phyloP scores from a whole-genome alignment of 37 sponge, comb jelly and placozoan species.

The Geodia barretti region DNA sequence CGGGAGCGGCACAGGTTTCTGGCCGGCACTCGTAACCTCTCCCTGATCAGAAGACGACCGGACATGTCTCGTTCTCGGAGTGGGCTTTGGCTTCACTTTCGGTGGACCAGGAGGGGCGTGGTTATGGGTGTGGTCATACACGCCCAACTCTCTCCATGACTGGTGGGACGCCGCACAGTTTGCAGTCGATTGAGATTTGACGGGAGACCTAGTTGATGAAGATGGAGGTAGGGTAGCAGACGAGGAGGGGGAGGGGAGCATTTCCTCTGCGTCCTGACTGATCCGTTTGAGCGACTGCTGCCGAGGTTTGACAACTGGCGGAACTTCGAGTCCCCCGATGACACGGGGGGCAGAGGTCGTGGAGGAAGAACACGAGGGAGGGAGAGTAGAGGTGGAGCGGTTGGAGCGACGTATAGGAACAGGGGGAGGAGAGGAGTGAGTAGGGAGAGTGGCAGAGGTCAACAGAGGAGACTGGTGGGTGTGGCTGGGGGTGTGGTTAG shows the following conservation, averaged over 20 bases:
- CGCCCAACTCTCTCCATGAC: background rate
- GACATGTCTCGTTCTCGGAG: background rate
- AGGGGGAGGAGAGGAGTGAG: constrained; percentile 10
- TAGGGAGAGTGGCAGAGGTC: background rate
- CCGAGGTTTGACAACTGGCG: constrained; percentile 34
- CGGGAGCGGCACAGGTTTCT: background rate
- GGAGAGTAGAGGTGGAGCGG: background rate
- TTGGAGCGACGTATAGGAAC: constrained; percentile 20
- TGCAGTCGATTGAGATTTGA: background rate
- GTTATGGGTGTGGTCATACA: background rate
- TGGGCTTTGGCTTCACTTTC: background rate
- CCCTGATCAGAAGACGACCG: background rate
- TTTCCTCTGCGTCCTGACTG: background rate
- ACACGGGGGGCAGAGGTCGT: background rate
- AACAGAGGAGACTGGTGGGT: background rate
- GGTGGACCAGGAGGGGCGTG: too few relatives aligned
- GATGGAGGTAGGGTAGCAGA: background rate
- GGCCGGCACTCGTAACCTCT: background rate
- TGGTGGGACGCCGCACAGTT: background rate
- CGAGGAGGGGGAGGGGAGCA: background rate
- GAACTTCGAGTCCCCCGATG: background rate
- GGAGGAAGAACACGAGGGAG: background rate
- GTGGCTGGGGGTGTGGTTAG: background rate
- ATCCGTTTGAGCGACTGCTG: constrained; percentile 16
- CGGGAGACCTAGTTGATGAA: background rate